Evolutionary conservation across 2,113 vertebrate species (phyloP), one percentile per base, ranked within the genome.

Genomic region (Loxodonta africana): DNA sequence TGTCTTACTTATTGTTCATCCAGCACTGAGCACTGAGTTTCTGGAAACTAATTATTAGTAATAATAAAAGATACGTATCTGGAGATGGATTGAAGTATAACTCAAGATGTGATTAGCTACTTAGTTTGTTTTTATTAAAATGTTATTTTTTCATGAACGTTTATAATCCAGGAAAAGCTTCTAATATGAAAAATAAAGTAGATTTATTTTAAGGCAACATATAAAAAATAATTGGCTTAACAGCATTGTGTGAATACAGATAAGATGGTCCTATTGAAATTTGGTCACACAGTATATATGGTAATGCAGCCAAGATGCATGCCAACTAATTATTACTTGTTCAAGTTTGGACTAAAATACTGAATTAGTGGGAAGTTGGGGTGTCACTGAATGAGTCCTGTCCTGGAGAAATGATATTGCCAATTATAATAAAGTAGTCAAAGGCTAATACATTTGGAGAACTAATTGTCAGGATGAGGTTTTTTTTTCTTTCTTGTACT

Each of bases 41-140:
- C 71, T 26, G 92, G 67, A 93, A 97, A 90, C 60, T 82, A 94
- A 95, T 97, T 97, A 95, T 95, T 95, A 84, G 57, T 74, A 78
- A 62, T 96, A 95, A 95, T 91, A 83, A 91, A 96, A 95, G 37
- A 48, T 94, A 2, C 0, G 0, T 86, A 67, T 95, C 84, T 94
- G 48, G 77, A 96, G 86, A 82, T 86, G 71, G 71, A 90, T 62
- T 93, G 44, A 94, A 90, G 85, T 83, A n/a, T 30, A 46, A 11
- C 65, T 37, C 73, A 73, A 33, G n/a, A n/a, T 83, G 76, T 97
- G 77, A 84, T 37, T 8, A 97, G 84, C 5, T 73, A 48, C 83
- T 88, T 37, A 0, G 12, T 86, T 76, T 71, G 57, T 97, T 92
- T 96, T 96, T 95, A 96, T 94, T 81, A 95, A 88, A 48, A 57